Conservation (phyloP, 2,888 invertebrate species). For the Acanthosepion lycidas region DNA sequence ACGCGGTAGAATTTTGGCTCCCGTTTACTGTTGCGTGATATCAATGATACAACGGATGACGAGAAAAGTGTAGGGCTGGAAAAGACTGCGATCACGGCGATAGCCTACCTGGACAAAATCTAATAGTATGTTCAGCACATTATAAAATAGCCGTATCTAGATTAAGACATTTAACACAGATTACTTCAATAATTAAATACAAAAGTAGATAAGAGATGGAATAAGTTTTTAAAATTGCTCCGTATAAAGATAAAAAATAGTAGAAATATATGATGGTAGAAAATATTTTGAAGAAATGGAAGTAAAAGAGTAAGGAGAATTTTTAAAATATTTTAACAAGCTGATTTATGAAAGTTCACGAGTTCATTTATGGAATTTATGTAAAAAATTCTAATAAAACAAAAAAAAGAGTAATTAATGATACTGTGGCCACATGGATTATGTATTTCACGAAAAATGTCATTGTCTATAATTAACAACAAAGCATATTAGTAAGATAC, state of each 20-base stretch:
- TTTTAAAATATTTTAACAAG: too few species aligned
- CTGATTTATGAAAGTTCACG: too few species aligned
- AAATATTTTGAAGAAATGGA: too few species aligned
- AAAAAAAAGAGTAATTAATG: too few species aligned
- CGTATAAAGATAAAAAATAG: neutral
- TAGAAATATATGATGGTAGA: neutral
- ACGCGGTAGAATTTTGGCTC: constrained; percentile 6
- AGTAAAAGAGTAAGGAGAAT: too few species aligned
- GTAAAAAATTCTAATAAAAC: too few species aligned
- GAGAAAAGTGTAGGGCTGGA: neutral
- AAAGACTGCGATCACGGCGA: neutral
- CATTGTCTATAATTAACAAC: too few species aligned
- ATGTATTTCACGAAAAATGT: too few species aligned
- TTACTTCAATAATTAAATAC: neutral
- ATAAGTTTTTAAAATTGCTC: neutral
- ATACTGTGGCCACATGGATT: too few species aligned
- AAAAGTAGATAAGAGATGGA: too few species aligned
- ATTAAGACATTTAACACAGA: neutral
- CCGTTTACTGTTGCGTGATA: neutral
- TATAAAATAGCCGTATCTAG: neutral
- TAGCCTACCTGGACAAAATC: neutral
- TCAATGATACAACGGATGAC: neutral
- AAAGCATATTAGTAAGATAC: too few species aligned
- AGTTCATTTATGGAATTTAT: too few species aligned
- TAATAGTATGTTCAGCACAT: neutral